A percentile compares a stretch with the other conserved stretches of the same genome.
These are phyloP conservation scores for Tricholaema leucomelas DNA, from an alignment of 2,113 vertebrate species.

Conservation along the genomic window DNA sequence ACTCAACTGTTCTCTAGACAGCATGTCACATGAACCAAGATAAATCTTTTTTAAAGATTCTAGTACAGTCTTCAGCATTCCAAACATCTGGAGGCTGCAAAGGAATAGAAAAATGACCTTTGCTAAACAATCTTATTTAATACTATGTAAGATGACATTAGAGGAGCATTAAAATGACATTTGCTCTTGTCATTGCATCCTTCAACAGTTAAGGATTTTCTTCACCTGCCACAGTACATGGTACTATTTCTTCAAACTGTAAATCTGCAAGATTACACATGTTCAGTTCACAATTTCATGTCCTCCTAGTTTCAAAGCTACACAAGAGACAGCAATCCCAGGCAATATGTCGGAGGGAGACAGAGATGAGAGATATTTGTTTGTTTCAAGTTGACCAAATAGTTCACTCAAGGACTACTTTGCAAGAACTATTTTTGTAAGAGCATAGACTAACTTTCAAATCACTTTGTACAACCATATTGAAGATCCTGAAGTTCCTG, in stretches of 20 bases:
- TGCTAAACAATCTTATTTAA: neutral
- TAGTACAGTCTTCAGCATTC: neutral
- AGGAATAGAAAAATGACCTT: neutral
- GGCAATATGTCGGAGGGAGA: neutral
- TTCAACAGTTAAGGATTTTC: neutral
- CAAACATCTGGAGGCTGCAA: neutral
- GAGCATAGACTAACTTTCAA: neutral
- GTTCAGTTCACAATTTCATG: neutral
- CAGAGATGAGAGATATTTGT: rapidly evolving
- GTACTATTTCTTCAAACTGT: neutral
- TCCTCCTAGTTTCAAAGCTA: neutral
- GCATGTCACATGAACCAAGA: neutral
- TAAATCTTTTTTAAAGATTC: neutral
- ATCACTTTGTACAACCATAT: neutral
- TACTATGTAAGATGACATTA: rapidly evolving
- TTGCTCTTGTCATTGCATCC: neutral
- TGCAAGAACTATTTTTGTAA: neutral
- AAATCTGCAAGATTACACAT: rapidly evolving
- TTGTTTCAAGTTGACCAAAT: neutral
- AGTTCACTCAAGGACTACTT: neutral
- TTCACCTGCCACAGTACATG: neutral
- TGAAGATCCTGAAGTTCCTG: neutral
- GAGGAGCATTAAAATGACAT: neutral
- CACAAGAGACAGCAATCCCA: neutral
- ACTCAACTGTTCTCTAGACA: neutral